Base-by-base conservation (phyloP, 1,140 invertebrate genomes). In the Colletes latitarsis region DNA sequence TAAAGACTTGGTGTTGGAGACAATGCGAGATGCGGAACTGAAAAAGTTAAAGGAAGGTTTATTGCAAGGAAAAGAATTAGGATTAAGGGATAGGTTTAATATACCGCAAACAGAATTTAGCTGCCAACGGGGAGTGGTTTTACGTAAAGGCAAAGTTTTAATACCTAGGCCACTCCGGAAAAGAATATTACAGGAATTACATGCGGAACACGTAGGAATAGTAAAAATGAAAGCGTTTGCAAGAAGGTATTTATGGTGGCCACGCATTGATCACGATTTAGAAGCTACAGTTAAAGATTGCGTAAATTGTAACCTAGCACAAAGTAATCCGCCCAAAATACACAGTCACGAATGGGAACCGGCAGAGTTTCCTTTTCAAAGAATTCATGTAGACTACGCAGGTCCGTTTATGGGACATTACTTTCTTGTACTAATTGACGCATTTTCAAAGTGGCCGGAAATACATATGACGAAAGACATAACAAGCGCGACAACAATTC, bases 321-420 rank as follows among this genome's bases (percentile, higher is more conserved):
- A 49, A 69, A n/a, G 89, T 57, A 57, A 84, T 43, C 83, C 86
- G 67, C 66, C 88, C 8, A 82, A 81, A 71, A 19, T 66, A 9
- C 6, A 71, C 17, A 15, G 10, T 12, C 63, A 66, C 19, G 41
- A 30, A 55, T 72, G 58, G 68, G 9, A 82, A 67, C 1, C 57
- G 0, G 30, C 72, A 14, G 19, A 43, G 2, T 0, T 1, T 9
- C n/a, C 57, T 3, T 71, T 77, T 21, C 0, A 77, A 2, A 4
- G 93, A 21, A 62, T 94, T 0, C 93, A 95, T 77, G 83, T 94
- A 4, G 94, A 94, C 79, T 94, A 92, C 85, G 92, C 92, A 3
- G 93, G 93, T 4, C 93, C 91, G 9, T 92, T 92, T 62, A 46
- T 87, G 39, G 85, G 85, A 1, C 82, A 89, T 72, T 86, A 77